Evolutionary conservation across 2,113 vertebrate genomes (phyloP).

Genomic region (Ageneiosus marmoratus): DNA sequence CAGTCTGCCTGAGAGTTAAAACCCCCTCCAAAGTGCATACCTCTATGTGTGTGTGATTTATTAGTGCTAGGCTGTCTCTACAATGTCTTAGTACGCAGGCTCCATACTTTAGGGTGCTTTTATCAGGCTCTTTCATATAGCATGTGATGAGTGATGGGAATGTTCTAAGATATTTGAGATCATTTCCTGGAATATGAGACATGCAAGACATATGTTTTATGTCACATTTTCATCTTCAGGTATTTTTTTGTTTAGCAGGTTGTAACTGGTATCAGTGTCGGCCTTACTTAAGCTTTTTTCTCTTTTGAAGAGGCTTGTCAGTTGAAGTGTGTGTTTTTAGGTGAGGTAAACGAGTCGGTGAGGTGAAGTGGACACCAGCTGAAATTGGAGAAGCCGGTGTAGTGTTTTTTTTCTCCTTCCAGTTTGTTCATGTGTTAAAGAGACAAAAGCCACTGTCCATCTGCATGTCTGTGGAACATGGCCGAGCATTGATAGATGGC

Average conservation of each 20-base stretch:
- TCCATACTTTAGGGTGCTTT: neutral
- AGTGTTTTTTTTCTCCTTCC: conserved; percentile 23
- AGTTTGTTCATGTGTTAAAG: conserved; percentile 52
- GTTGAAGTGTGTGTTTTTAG: conserved; percentile 9
- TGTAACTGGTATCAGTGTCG: neutral
- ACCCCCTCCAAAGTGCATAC: neutral
- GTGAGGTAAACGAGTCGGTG: conserved; percentile 20
- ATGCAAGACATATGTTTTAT: neutral
- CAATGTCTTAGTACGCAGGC: neutral
- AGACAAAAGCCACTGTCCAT: conserved; percentile 58
- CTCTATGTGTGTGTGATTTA: neutral
- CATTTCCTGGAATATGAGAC: conserved; percentile 19
- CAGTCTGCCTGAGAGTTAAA: neutral
- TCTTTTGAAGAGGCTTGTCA: neutral
- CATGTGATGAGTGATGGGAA: conserved; percentile 6
- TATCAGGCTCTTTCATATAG: neutral
- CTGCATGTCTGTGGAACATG: conserved; percentile 49
- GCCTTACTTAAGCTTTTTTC: neutral
- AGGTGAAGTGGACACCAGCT: conserved; percentile 43
- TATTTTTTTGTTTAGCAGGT: conserved; percentile 7
- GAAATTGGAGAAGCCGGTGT: conserved; percentile 37
- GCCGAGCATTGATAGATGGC: conserved; percentile 49
- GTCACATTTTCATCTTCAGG: neutral
- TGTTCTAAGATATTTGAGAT: conserved; percentile 15
- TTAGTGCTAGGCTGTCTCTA: neutral